These are phyloP conservation scores for Agrochola lychnidis DNA, from an alignment of 2,888 invertebrate species.

Conservation along the genomic window DNA sequence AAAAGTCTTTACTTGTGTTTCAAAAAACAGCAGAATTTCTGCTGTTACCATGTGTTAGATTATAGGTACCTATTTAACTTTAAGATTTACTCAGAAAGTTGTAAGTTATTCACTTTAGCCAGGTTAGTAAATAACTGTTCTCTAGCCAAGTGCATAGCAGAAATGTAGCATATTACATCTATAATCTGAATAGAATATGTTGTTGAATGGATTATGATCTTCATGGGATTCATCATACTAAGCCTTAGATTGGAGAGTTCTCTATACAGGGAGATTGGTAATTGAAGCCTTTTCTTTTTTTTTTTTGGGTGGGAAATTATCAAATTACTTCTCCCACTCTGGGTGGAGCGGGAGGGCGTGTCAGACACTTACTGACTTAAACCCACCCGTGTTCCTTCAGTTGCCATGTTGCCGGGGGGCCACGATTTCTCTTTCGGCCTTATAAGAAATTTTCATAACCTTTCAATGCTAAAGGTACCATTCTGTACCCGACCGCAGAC, in stretches of 20 bases:
- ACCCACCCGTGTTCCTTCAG: no score
- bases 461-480: neutral
- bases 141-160: neutral
- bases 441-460: neutral
- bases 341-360: no score
- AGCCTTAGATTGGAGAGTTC: neutral
- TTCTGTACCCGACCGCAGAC: no score
- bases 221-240: neutral
- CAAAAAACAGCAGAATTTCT: neutral
- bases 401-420: no score
- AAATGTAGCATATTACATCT: neutral
- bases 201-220: neutral
- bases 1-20: neutral
- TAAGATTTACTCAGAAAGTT: neutral
- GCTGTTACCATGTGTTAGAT: neutral
- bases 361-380: no score
- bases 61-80: neutral
- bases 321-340: no score
- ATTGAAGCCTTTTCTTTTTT: no score
- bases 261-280: neutral
- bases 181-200: neutral
- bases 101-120: neutral
- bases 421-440: no score
- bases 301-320: no score
- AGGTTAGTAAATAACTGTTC: neutral